A percentile compares a stretch with the other conserved stretches of the same genome.
These are phyloP conservation scores for Psittacula cyanocephala DNA, from an alignment of 2,113 vertebrate genomes.

Conservation along the genomic window DNA sequence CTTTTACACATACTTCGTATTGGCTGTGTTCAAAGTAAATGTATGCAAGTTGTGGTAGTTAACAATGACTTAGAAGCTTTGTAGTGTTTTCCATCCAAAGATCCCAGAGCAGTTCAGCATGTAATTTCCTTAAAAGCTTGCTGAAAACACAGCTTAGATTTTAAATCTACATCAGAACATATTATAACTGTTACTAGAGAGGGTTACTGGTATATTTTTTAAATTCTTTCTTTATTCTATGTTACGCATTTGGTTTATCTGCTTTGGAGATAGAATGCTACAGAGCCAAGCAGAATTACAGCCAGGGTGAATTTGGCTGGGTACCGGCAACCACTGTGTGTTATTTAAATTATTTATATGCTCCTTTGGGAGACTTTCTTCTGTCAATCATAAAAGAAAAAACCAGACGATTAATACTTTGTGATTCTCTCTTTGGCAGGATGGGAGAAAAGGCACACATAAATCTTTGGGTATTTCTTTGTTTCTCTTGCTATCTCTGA, in stretches of 20 bases:
- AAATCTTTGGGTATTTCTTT: neutral
- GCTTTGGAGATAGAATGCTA: neutral
- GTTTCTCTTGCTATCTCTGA: neutral
- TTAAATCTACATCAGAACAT: neutral
- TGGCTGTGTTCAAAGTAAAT: neutral
- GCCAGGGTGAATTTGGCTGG: neutral
- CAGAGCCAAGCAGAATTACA: neutral
- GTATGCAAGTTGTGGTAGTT: neutral
- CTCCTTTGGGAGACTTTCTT: neutral
- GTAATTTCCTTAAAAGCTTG: neutral
- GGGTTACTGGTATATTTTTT: neutral
- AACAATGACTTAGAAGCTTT: neutral
- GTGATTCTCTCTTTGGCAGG: neutral
- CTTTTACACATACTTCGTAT: neutral
- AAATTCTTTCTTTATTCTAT: neutral
- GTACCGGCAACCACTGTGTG: neutral
- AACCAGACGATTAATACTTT: neutral
- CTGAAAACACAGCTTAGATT: neutral
- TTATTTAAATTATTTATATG: slow-evolving; percentile 46
- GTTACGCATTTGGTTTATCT: neutral
- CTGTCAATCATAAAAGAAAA: slow-evolving; percentile 3
- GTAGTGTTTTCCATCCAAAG: neutral
- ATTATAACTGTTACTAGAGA: neutral
- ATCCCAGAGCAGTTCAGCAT: neutral
- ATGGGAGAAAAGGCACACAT: neutral